Evolutionary conservation across 2,797 vertebrate species (phyloP), one percentile per base, ranked within the genome.

Genomic region (Xiphorhynchus erythropygius): DNA sequence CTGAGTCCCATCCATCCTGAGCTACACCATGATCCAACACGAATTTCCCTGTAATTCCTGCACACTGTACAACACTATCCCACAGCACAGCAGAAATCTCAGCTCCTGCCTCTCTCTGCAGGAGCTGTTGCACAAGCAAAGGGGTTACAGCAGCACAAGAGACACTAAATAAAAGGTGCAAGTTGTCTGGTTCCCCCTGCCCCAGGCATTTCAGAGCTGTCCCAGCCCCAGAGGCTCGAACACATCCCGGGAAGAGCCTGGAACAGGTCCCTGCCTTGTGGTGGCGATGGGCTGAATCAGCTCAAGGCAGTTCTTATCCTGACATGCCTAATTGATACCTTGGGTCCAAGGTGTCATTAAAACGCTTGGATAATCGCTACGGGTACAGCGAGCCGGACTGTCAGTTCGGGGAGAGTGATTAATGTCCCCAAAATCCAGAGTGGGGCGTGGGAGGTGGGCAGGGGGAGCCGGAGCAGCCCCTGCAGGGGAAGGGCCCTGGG

Each of bases 301-400:
- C 96, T 97, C 76, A 28, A 86, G 96, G 96, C 96, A 86, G 55
- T 96, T 96, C 98, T 96, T 97, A 97, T 98, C 97, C 97, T 78
- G 94, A 98, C 97, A 96, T 95, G 97, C 87, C 94, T 98, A 98
- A 98, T 98, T 98, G 97, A 95, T 97, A 97, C 97, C 97, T 98
- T 97, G 97, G 84, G 97, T 74, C 37, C 77, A 96, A 95, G 97
- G 94, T 97, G 97, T 97, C 97, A 97, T 97, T 97, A 97, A 96
- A 92, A 75, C 92, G 94, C 95, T 96, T 92, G 97, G 97, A 97
- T 97, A 97, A 97, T 97, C 92, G 35, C 91, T 93, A 30, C 71
- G 8, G 86, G 65, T 85, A 64, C 59, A 52, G 60, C 55, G 52
- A 96, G 94, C 92, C 18, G 96, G 97, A 94, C 97, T 78, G 89